A percentile compares a stretch with the other conserved stretches of the same genome.
Evolutionary conservation across 2,797 vertebrate genomes (phyloP).

Genomic region (Meda fulgida): DNA sequence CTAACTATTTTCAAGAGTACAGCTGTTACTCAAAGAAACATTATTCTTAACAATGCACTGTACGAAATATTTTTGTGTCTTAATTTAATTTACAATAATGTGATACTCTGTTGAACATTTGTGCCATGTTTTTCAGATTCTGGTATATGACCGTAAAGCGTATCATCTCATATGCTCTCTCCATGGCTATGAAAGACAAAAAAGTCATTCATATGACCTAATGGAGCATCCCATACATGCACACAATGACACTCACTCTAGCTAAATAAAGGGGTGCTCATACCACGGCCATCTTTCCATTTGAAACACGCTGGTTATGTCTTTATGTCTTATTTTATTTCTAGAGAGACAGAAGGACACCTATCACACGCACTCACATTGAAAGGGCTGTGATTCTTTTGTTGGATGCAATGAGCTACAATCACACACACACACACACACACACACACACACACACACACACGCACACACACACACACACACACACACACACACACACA

Average conservation of each 20-base stretch:
- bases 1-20: conserved; percentile 33
- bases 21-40: conserved; percentile 43
- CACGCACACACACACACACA: conserved; percentile 43
- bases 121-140: conserved; percentile 27
- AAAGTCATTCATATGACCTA: conserved; percentile 89
- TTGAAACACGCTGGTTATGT: conserved; percentile 68
- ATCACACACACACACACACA: conserved; percentile 51
- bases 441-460: conserved; percentile 35
- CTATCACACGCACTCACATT: conserved; percentile 3
- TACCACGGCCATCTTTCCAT: conserved; percentile 72
- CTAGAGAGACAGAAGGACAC: conserved; percentile 30
- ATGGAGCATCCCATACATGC: conserved; percentile 88
- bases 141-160: conserved; percentile 27
- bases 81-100: conserved; percentile 15
- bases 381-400: conserved; percentile 78
- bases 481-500: conserved; percentile 64
- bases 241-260: conserved; percentile 93
- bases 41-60: conserved; percentile 6
- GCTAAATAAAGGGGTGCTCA: conserved; percentile 92
- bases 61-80: not conserved
- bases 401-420: conserved; percentile 68
- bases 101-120: not conserved
- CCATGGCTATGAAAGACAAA: conserved; percentile 75
- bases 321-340: conserved; percentile 50
- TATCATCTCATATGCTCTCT: conserved; percentile 42